Evolutionary conservation across 2,888 invertebrate genomes (phyloP).

Genomic region (Erebia palarica): DNA sequence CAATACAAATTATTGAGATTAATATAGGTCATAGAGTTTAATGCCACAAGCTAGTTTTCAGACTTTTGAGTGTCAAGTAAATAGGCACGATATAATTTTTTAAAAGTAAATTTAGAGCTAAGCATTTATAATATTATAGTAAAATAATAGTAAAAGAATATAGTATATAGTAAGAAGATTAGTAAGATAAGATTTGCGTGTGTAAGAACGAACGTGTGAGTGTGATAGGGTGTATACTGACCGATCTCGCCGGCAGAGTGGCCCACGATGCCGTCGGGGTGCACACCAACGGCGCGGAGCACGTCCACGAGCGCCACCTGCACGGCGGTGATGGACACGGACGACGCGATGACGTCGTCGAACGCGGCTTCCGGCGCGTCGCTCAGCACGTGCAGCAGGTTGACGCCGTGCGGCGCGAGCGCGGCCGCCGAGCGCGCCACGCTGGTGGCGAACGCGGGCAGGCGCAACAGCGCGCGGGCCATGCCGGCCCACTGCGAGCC

Average conservation of each 20-base stretch:
- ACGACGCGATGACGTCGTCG: slow-evolving; percentile 94
- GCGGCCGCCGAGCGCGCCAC: slow-evolving; percentile 89
- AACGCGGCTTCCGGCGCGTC: slow-evolving; percentile 89
- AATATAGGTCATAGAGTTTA: too few relatives aligned
- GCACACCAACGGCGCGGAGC: slow-evolving; percentile 87
- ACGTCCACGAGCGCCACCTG: slow-evolving; percentile 98
- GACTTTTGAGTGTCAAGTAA: too few relatives aligned
- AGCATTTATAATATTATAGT: too few relatives aligned
- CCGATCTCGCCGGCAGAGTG: slow-evolving; percentile 97
- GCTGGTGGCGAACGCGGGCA: slow-evolving; percentile 91
- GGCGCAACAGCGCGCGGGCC: slow-evolving; percentile 92
- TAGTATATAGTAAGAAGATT: too few relatives aligned
- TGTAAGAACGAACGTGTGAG: too few relatives aligned
- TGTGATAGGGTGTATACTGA: slow-evolving; percentile 38
- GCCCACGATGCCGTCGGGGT: slow-evolving; percentile 97
- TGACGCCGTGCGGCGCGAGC: slow-evolving; percentile 89
- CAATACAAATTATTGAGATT: too few relatives aligned
- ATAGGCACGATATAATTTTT: too few relatives aligned
- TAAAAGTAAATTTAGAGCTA: too few relatives aligned
- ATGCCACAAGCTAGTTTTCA: too few relatives aligned
- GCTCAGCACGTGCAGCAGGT: slow-evolving; percentile 91
- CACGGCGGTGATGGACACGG: slow-evolving; percentile 96
- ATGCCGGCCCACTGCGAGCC: slow-evolving; percentile 99
- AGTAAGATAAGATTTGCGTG: too few relatives aligned
- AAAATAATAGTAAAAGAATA: too few relatives aligned